Evolutionary conservation across 1,140 invertebrate species (phyloP).

Genomic region (Octopus bimaculoides): DNA sequence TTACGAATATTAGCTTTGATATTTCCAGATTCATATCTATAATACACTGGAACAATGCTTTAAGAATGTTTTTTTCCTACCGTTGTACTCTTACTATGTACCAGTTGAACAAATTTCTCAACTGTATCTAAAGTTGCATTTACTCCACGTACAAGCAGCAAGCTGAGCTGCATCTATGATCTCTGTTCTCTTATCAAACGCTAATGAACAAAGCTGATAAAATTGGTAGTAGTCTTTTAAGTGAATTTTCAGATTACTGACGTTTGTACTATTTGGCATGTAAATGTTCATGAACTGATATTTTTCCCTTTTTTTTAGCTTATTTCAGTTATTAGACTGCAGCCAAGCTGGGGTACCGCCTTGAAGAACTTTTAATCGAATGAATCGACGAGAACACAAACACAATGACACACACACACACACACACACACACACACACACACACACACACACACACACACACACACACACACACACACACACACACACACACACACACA

Average conservation of each 20-base stretch:
- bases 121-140: neutral
- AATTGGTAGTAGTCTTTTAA: neutral
- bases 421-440: too few relatives aligned
- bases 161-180: conserved; percentile 6
- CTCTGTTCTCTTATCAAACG: neutral
- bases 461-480: too few relatives aligned
- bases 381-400: too few relatives aligned
- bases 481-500: too few relatives aligned
- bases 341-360: too few relatives aligned
- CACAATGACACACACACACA: too few relatives aligned
- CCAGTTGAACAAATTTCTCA: conserved; percentile 1
- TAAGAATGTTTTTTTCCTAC: conserved; percentile 4
- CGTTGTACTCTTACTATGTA: neutral
- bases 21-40: too few relatives aligned
- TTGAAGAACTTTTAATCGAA: too few relatives aligned
- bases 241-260: neutral
- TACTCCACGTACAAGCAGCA: conserved; percentile 1
- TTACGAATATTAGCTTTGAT: neutral
- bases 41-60: neutral
- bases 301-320: too few relatives aligned
- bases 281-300: neutral
- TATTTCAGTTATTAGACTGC: too few relatives aligned
- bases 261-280: neutral
- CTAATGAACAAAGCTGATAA: neutral
- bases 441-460: too few relatives aligned